Conservation (phyloP, 2,888 invertebrate genomes). For the Melipona bicolor region DNA sequence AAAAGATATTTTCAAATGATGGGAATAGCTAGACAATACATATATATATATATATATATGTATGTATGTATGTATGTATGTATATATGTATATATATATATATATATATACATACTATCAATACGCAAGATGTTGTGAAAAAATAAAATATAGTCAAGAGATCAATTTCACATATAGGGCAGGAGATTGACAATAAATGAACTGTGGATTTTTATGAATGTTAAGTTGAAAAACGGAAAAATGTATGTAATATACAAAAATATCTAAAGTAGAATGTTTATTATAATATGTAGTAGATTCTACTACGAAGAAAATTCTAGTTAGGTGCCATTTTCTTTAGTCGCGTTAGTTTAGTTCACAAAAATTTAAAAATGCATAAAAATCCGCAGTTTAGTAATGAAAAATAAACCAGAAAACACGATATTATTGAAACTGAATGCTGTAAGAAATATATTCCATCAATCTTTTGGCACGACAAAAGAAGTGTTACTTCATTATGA, state of each 20-base stretch:
- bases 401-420: conserved; percentile 16
- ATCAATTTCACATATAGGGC: conserved; percentile 6
- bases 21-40: conserved; percentile 17
- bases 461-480: conserved; percentile 18
- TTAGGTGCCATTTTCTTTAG: too few relatives aligned
- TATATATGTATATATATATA: background rate
- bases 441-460: conserved; percentile 24
- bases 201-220: too few relatives aligned
- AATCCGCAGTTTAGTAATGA: too few relatives aligned
- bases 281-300: too few relatives aligned
- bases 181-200: too few relatives aligned
- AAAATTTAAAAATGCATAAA: too few relatives aligned
- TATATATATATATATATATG: background rate
- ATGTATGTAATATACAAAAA: too few relatives aligned
- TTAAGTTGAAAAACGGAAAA: too few relatives aligned
- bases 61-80: background rate
- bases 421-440: conserved; percentile 21
- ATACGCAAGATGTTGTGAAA: background rate
- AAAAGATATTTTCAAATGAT: conserved; percentile 30
- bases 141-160: background rate
- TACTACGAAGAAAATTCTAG: too few relatives aligned
- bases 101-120: background rate
- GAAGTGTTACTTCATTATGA: conserved; percentile 49
- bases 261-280: too few relatives aligned
- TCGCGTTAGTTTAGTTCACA: too few relatives aligned